A percentile compares a stretch with the other conserved stretches of the same genome.
Conservation (phyloP, 64 coral and sea anemone species). For the Montipora sp. region DNA sequence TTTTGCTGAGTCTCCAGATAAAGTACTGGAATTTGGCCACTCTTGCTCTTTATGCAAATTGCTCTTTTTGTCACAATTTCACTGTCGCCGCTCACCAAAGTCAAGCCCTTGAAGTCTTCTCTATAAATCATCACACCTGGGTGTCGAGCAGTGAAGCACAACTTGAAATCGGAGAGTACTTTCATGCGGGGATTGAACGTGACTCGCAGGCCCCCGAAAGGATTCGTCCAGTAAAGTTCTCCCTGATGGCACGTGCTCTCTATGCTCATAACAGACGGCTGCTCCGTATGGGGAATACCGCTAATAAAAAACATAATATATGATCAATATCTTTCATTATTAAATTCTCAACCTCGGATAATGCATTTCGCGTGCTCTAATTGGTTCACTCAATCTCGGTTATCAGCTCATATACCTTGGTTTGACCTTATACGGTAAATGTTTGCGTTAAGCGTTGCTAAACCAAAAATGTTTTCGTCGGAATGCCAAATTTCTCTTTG, state of each 20-base stretch:
- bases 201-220: conserved; percentile 35
- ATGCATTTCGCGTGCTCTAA: too few relatives aligned
- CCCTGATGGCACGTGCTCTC: conserved; percentile 26
- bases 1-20: conserved; percentile 39
- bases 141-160: conserved; percentile 23
- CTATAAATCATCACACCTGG: conserved; percentile 24
- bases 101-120: not conserved
- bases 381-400: too few relatives aligned
- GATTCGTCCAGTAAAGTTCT: conserved; percentile 23
- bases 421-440: too few relatives aligned
- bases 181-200: conserved; percentile 29
- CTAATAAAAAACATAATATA: not conserved
- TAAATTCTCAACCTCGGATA: too few relatives aligned
- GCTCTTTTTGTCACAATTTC: conserved; percentile 18
- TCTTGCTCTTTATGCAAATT: conserved; percentile 30
- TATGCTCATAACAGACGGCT: conserved; percentile 26
- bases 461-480: too few relatives aligned
- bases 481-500: too few relatives aligned
- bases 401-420: too few relatives aligned
- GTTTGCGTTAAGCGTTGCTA: too few relatives aligned
- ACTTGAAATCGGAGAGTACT: conserved; percentile 18
- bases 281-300: conserved; percentile 11
- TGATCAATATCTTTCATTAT: too few relatives aligned
- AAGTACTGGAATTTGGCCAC: not conserved
- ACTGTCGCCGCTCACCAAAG: not conserved